Evolutionary conservation across 2,113 vertebrate genomes (phyloP), one percentile per base, ranked within the genome.

Genomic region (Tyrannus savana): DNA sequence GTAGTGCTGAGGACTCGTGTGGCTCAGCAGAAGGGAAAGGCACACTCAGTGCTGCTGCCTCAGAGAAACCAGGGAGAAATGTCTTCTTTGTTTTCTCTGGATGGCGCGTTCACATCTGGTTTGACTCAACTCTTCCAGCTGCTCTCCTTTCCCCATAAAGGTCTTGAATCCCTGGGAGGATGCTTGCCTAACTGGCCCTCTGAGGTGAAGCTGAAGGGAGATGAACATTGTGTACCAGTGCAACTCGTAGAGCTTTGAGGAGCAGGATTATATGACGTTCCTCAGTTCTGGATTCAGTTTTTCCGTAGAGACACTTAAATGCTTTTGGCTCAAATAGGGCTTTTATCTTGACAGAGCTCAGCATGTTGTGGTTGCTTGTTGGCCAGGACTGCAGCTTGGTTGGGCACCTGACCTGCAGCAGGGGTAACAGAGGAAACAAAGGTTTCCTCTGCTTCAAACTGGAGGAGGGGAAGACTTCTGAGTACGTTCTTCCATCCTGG

Each of bases 141-240:
- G 21, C 69, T 89, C 68, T 87, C 30, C 71, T 96, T 90, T 97
- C 93, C 82, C 96, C 87, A 74, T 96, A 95, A 98, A 97, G 92
- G 73, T 90, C 95, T 97, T 87, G 88, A 95, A 95, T 97, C 93
- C 96, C 91, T 95, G 73, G 62, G 96, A 97, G 95, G 87, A 59
- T 59, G 50, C 96, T 92, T 97, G 91, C 93, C 93, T 95, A 89
- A 96, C 96, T 37, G 68, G 42, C 50, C 59, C 86, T 96, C 89
- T 79, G 96, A 97, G 96, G 96, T 97, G 96, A 97, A 98, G 94
- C 97, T 41, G 88, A 90, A 97, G 95, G 89, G 89, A 95, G 85
- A 80, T 96, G 97, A 98, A 98, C 97, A 96, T 77, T 69, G 17
- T 97, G 98, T 98, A 92, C 89, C 76, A 90, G 18, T 52, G 50